Evolutionary conservation across 35 echinoderm and acorn worm species (phyloP).

Genomic region (Heliocidaris erythrogramma): DNA sequence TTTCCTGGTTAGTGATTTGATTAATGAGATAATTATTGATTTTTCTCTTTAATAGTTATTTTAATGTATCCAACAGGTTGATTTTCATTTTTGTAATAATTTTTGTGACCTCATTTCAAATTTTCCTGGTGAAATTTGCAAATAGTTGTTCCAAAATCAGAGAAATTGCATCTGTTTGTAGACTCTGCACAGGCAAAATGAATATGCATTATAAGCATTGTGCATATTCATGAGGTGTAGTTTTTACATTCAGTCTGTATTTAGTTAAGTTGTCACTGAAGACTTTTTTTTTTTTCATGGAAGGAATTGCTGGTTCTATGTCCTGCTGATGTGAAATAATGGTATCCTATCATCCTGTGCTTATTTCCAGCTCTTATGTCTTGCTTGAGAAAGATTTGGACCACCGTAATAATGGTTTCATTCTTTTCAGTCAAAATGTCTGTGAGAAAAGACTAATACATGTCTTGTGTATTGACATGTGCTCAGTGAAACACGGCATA

Average conservation of each 20-base stretch:
- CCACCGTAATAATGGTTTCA: too few species aligned
- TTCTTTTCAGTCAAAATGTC: neutral
- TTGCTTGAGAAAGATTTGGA: too few species aligned
- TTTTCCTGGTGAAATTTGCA: neutral
- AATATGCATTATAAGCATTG: neutral
- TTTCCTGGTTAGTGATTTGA: neutral
- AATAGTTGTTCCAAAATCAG: neutral
- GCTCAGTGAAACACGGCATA: neutral
- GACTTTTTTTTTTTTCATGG: too few species aligned
- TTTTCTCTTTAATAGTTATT: too few species aligned
- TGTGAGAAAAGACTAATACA: neutral
- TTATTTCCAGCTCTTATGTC: too few species aligned
- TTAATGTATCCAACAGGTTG: too few species aligned
- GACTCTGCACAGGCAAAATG: neutral
- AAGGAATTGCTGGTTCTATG: too few species aligned
- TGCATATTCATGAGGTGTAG: neutral
- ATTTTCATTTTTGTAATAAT: neutral
- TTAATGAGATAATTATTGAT: too few species aligned
- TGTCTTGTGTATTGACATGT: slow-evolving; percentile 11
- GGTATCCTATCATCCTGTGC: too few species aligned
- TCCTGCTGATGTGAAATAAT: too few species aligned
- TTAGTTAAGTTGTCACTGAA: neutral
- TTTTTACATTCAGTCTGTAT: neutral
- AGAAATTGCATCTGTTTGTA: neutral
- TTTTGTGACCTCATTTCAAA: neutral